Conservation (phyloP, 2,113 vertebrate species). For the Psammodynastes pulverulentus region DNA sequence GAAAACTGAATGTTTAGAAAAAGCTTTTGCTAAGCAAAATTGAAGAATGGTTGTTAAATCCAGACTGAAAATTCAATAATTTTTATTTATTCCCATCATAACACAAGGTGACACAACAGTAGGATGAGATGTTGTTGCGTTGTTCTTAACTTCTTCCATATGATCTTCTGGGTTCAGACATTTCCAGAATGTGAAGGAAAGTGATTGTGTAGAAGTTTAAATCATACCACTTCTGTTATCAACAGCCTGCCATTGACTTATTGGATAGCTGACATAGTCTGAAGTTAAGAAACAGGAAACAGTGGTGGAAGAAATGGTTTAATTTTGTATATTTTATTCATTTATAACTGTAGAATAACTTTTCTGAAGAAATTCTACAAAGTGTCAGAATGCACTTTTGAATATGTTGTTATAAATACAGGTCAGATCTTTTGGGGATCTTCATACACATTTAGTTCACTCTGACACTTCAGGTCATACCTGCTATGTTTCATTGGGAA, state of each 20-base stretch:
- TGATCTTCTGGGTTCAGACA: background rate
- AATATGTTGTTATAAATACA: background rate
- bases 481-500: background rate
- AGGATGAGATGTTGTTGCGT: background rate
- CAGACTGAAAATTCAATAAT: background rate
- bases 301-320: background rate
- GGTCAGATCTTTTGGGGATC: background rate
- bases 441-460: background rate
- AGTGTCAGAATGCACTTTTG: background rate
- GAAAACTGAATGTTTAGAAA: background rate
- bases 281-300: background rate
- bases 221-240: background rate
- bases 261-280: background rate
- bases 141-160: background rate
- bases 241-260: background rate
- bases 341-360: background rate
- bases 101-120: background rate
- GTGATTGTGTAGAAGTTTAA: background rate
- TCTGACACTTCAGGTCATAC: background rate
- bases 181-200: background rate
- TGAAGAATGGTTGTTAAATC: background rate
- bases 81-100: background rate
- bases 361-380: background rate
- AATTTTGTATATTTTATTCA: background rate
- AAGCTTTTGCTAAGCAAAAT: background rate